Evolutionary conservation across 2,113 vertebrate species (phyloP).

Genomic region (Lepus europaeus): DNA sequence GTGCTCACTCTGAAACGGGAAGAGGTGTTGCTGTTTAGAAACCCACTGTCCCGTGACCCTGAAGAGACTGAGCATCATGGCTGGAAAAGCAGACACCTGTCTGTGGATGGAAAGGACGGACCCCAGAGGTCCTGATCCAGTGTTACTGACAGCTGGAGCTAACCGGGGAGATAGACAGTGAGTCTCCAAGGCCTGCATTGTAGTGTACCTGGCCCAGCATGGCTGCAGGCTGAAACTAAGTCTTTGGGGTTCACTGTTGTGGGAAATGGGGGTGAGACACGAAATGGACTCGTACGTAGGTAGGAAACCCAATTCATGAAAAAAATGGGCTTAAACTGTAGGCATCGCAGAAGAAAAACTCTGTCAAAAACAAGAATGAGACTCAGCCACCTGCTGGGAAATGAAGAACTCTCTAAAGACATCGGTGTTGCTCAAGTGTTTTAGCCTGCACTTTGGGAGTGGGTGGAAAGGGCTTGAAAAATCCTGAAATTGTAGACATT

Average conservation of each 20-base stretch:
- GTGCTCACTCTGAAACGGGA: not conserved
- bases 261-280: not conserved
- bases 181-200: not conserved
- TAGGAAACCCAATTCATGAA: not conserved
- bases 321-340: not conserved
- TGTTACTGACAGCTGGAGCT: not conserved
- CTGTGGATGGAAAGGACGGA: not conserved
- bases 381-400: conserved; percentile 8
- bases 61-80: conserved; percentile 1
- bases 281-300: not conserved
- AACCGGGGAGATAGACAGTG: not conserved
- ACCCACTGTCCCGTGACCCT: not conserved
- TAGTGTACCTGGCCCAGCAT: not conserved
- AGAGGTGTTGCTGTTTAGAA: conserved; percentile 7
- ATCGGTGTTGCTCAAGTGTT: not conserved
- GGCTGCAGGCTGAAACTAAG: not conserved
- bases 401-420: conserved; percentile 37
- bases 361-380: conserved; percentile 8
- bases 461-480: not conserved
- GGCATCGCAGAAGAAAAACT: not conserved
- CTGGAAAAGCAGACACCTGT: not conserved
- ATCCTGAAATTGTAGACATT: not conserved
- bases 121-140: not conserved
- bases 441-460: conserved; percentile 13
- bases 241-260: not conserved